Evolutionary conservation across 2,797 vertebrate genomes (phyloP).

Genomic region (Gymnoscopelus microlampas): DNA sequence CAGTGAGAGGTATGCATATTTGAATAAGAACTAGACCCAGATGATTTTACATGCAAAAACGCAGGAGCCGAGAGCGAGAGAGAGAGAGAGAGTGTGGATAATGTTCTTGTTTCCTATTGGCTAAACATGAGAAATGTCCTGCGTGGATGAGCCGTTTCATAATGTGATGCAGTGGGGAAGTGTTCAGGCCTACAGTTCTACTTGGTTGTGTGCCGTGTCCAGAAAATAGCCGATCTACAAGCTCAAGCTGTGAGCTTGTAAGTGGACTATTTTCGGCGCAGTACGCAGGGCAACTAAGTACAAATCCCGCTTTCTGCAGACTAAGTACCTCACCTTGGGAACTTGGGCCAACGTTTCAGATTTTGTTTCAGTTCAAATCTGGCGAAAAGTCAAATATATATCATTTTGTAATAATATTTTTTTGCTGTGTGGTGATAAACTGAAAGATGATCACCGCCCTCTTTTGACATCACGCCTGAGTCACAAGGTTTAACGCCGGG

Average conservation of each 20-base stretch:
- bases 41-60: constrained; percentile 56
- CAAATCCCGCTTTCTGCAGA: neutral
- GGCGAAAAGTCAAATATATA: neutral
- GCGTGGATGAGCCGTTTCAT: constrained; percentile 14
- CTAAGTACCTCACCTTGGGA: neutral
- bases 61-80: constrained; percentile 41
- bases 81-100: constrained; percentile 21
- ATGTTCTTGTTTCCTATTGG: constrained; percentile 53
- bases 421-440: constrained; percentile 27
- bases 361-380: neutral
- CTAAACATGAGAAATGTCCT: constrained; percentile 46
- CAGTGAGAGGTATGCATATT: constrained; percentile 47
- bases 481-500: constrained; percentile 43
- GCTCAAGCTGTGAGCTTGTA: too few relatives aligned
- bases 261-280: too few relatives aligned
- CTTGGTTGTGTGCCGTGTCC: too few relatives aligned
- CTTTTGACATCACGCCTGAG: constrained; percentile 46
- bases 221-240: too few relatives aligned
- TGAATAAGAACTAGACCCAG: constrained; percentile 55
- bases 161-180: neutral
- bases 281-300: neutral
- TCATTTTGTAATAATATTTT: neutral
- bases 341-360: neutral
- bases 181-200: too few relatives aligned
- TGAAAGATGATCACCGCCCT: constrained; percentile 1